Evolutionary conservation across 2,113 vertebrate species (phyloP), one percentile per base, ranked within the genome.

Genomic region (Thunnus thynnus): DNA sequence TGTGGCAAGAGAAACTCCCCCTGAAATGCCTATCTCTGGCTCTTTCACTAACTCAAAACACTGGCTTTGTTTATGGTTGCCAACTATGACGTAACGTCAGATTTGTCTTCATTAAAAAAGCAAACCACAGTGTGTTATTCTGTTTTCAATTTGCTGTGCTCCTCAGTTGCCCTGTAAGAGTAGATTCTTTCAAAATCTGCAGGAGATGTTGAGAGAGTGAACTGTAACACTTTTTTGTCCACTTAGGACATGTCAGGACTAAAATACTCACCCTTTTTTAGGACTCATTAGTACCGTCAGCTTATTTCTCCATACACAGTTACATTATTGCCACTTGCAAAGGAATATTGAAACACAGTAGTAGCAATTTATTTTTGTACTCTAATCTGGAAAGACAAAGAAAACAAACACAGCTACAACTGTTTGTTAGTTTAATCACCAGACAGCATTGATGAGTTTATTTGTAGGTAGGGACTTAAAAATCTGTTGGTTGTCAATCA

Each of bases 1-100:
- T 55, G 76, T 82, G 82, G 82, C 72, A 10, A 80, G 46, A 88
- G 36, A 80, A 86, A 83, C 87, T 85, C 83, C 78, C 69, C 72
- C 80, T 84, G 83, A 85, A 85, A 88, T 84, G 86, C 85, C 68
- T 68, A 75, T 80, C 86, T 86, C 51, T 75, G 30, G 72, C 80
- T 78, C 67, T 50, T 36, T 82, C 58, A 8, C 78, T 83, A 91
- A 90, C 87, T 87, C 78, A 72, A 83, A 93, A 91, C 89, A 88
- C 80, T 72, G 80, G 66, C 62, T 90, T 70, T 78, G 76, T 86
- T 84, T 76, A 58, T 10, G 58, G 76, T 51, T 89, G 83, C 84
- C 86, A 92, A 58, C 71, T 30, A 81, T 90, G 88, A 88, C 86
- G 82, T 83, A 85, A 83, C 22, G 16, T 80, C 76, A 75, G 46